Conservation (phyloP, 2,113 vertebrate genomes). For the Collichthys lucidus region DNA sequence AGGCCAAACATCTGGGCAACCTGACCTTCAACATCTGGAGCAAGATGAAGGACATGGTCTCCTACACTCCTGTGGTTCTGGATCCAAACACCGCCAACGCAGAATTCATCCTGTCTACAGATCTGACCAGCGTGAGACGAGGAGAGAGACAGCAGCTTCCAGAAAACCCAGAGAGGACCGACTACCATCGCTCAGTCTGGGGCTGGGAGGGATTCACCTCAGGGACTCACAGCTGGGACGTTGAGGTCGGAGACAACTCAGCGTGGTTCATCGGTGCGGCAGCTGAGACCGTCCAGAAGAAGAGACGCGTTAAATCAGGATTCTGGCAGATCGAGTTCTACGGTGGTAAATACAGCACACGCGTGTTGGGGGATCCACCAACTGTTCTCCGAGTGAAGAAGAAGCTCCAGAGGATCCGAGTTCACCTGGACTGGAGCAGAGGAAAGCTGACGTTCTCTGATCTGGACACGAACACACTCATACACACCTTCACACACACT, state of each 20-base stretch:
- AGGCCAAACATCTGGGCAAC: conserved; percentile 11
- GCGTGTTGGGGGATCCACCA: background rate
- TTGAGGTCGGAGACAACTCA: conserved; percentile 15
- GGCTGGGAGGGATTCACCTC: conserved; percentile 32
- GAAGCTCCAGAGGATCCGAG: conserved; percentile 37
- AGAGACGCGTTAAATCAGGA: background rate
- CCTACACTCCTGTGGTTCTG: conserved; percentile 32
- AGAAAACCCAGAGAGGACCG: conserved; percentile 46
- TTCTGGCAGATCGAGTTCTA: conserved; percentile 50
- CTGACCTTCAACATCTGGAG: conserved; percentile 14
- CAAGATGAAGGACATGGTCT: conserved; percentile 26
- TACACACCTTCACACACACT: conserved; percentile 48
- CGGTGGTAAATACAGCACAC: conserved; percentile 15
- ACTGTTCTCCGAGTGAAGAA: conserved; percentile 19
- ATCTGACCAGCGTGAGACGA: conserved; percentile 26
- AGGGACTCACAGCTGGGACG: conserved; percentile 43
- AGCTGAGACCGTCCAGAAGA: background rate
- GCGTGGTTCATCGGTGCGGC: conserved; percentile 29
- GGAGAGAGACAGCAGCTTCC: conserved; percentile 24
- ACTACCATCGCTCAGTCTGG: background rate
- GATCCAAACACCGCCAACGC: conserved; percentile 26
- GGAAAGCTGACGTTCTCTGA: conserved; percentile 49
- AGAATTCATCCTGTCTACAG: conserved; percentile 6
- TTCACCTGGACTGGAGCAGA: conserved; percentile 51
- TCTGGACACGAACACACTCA: conserved; percentile 22